Conservation (phyloP, 2,797 vertebrate species). For the Pangasius macronema region DNA sequence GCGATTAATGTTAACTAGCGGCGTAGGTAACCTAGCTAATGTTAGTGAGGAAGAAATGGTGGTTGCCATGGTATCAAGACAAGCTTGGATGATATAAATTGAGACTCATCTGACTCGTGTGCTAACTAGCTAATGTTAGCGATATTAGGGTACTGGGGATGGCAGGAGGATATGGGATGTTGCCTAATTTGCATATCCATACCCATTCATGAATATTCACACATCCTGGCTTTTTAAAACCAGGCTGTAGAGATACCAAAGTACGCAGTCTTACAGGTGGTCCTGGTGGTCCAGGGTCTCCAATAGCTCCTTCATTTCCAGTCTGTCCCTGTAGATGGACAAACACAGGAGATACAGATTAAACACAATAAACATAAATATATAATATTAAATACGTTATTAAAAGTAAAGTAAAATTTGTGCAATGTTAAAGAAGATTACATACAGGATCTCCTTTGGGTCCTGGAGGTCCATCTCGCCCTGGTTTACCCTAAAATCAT, state of each 20-base stretch:
- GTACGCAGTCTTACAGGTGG: conserved; percentile 63
- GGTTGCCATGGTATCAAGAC: background rate
- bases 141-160: background rate
- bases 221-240: background rate
- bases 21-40: no score
- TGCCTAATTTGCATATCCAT: background rate
- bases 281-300: conserved; percentile 71
- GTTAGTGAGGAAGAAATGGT: background rate
- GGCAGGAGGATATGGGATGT: background rate
- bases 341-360: background rate
- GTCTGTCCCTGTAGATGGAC: conserved; percentile 62
- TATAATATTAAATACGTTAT: background rate
- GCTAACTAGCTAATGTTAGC: background rate
- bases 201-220: background rate
- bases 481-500: conserved; percentile 68
- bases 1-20: background rate
- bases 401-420: background rate
- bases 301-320: conserved; percentile 74
- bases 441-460: conserved; percentile 75
- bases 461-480: conserved; percentile 66
- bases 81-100: background rate
- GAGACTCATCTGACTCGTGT: background rate
- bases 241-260: background rate
- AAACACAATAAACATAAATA: background rate
- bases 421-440: conserved; percentile 8